Conservation (phyloP, 23 tunicate species). For the Styela plicata region DNA sequence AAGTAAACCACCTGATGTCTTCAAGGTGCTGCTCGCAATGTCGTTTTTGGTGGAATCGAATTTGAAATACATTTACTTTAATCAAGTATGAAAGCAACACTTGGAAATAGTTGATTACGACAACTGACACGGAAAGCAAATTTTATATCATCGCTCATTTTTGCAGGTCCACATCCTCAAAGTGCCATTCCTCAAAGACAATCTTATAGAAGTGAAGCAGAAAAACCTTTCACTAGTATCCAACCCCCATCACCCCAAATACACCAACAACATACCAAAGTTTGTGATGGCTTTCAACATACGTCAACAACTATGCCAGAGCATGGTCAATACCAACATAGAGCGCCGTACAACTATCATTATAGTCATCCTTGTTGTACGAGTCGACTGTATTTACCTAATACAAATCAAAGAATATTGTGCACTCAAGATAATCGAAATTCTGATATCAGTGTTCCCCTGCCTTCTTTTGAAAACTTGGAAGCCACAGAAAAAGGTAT, state of each 20-base stretch:
- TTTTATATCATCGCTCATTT: too few relatives aligned
- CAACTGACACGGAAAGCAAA: too few relatives aligned
- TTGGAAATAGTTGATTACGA: too few relatives aligned
- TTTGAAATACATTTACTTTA: too few relatives aligned
- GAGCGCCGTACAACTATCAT: not conserved
- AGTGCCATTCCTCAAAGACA: not conserved
- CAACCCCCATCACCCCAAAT: not conserved
- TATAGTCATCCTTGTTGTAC: not conserved
- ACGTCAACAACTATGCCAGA: not conserved
- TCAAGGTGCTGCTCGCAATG: too few relatives aligned
- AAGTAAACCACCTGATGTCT: too few relatives aligned
- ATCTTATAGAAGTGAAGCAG: slow-evolving; percentile 9
- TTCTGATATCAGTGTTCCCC: not conserved
- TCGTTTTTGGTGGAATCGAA: too few relatives aligned
- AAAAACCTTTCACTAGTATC: not conserved
- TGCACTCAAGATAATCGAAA: not conserved
- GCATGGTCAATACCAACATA: not conserved
- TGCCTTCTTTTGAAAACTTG: too few relatives aligned
- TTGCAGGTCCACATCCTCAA: not conserved
- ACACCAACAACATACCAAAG: not conserved
- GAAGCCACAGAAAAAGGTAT: not conserved
- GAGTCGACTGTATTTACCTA: not conserved
- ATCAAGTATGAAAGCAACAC: too few relatives aligned
- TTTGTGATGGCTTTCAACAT: not conserved
- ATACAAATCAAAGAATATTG: too few relatives aligned